Percentiles rank a stretch among this genome's conserved stretches.
Conservation (phyloP, 2,888 invertebrate genomes). For the Euspilapteryx auroguttella region DNA sequence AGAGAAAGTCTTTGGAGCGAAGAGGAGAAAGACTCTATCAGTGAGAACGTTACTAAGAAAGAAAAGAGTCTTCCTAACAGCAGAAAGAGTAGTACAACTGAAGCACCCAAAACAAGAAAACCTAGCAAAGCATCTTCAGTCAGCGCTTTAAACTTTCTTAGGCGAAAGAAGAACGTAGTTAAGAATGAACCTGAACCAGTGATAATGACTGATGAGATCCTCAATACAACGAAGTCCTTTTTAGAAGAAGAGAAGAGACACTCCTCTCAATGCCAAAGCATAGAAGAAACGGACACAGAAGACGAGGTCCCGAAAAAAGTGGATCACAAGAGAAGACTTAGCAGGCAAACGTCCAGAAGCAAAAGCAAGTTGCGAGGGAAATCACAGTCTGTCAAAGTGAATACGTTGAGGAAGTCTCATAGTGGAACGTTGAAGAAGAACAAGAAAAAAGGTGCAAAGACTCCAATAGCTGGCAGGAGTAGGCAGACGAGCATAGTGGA, state of each 20-base stretch:
- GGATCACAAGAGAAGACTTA: constrained; percentile 41
- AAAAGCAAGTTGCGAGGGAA: constrained; percentile 50
- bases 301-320: constrained; percentile 26
- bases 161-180: constrained; percentile 43
- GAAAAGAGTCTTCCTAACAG: constrained; percentile 26
- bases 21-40: constrained; percentile 42
- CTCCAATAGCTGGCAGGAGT: constrained; percentile 29
- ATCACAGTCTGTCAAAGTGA: constrained; percentile 44
- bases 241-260: constrained; percentile 41
- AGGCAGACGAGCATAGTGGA: constrained; percentile 45
- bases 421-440: constrained; percentile 47
- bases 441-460: constrained; percentile 40
- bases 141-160: constrained; percentile 39
- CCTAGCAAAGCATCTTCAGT: constrained; percentile 46
- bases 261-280: constrained; percentile 15
- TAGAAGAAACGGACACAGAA: constrained; percentile 31
- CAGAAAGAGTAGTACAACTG: constrained; percentile 30
- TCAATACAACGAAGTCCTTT: constrained; percentile 36
- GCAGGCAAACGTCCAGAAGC: constrained; percentile 46
- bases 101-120: constrained; percentile 37
- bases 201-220: constrained; percentile 28
- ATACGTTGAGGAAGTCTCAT: constrained; percentile 43
- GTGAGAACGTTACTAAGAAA: constrained; percentile 44
- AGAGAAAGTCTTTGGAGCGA: constrained; percentile 53
- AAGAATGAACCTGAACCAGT: constrained; percentile 36